Evolutionary conservation across 2,113 vertebrate species (phyloP), one percentile per base, ranked within the genome.

Genomic region (Pionites leucogaster): DNA sequence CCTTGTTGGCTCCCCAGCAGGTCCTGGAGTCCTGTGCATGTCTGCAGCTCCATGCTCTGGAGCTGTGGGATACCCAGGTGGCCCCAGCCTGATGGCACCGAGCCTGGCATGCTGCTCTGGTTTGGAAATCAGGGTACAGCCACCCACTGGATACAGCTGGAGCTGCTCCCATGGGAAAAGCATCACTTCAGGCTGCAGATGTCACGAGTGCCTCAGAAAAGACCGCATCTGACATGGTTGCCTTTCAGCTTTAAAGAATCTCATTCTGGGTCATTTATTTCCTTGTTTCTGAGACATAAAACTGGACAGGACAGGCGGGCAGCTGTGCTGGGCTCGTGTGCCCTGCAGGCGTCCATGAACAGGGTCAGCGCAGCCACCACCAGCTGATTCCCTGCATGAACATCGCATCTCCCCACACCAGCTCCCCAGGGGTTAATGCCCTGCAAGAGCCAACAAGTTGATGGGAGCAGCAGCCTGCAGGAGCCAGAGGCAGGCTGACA

Each of bases 101-200:
- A 49, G 17, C 31, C 37, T 5, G 7, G 42, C 42, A 47, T 0
- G 8, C 57, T 83, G 64, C 33, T 55, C 29, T 8, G 7, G 14
- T 23, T 12, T 57, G 68, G 76, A 37, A 74, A 29, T 10, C 0
- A 5, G 63, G 17, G 28, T 41, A 9, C 25, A 67, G 44, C 20
- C 63, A 39, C 28, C n/a, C 39, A 22, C 3, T 28, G 3, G 65
- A 57, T 13, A 68, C 29, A 42, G 53, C 44, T 19, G 15, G 37
- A 69, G 41, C 67, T 80, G 33, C 9, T 64, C 50, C 74, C 0
- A 0, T 0, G 1, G 50, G 19, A 83, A 33, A 46, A 46, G 24
- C 1, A 0, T 77, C 63, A 14, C 41, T 35, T 59, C 0, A 1
- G 42, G 47, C 42, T 50, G 60, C 46, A 49, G 41, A 25, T n/a